Evolutionary conservation across 2,888 invertebrate genomes (phyloP), one percentile per base, ranked within the genome.

Genomic region (Eutolmus rufibarbis): DNA sequence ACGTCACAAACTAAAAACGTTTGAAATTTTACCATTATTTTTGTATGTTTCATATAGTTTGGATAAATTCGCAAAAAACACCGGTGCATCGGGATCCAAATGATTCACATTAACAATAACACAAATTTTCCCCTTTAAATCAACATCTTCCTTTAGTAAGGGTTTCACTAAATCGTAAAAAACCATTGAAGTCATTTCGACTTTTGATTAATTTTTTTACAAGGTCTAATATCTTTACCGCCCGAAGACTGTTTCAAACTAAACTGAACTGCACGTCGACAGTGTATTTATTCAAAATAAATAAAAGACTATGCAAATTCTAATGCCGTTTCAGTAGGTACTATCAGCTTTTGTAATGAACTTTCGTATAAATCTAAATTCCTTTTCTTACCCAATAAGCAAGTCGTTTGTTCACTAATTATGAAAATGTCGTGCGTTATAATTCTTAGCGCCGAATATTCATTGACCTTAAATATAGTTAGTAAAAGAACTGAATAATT

Each of bases 81-180:
- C 31, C 2, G 46, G n/a, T 2, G 81, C 81, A 5, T 81, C 34
- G 7, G 5, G 56, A 31, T 56, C 56, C 31, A 31, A 16, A 4
- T n/a, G 28, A 51, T 81, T 56, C 51, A 81, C 81, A 34, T 81
- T 81, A 51, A 81, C 56, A 1, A 81, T 1, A 0, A 81, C 9
- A 34, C 81, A 81, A 46, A 43, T 34, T 51, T 81, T 81, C 28
- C 51, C 51, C 23, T 8, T 81, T 14, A 81, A 5, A 31, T 81
- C 81, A 14, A 51, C n/a, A 81, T 56, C 81, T 2, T 51, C 28
- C 14, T 34, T 81, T 16, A 81, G 81, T n/a, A 56, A 31, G 23
- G 81, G 81, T 31, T 81, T 51, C 31, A 81, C 31, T n/a, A 81
- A 23, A 34, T 46, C 28, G 51, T 81, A 81, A 28, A 81, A 81